A percentile compares a stretch with the other conserved stretches of the same genome.
Evolutionary conservation across 1,140 invertebrate genomes (phyloP).

Genomic region (Papilio xuthus): DNA sequence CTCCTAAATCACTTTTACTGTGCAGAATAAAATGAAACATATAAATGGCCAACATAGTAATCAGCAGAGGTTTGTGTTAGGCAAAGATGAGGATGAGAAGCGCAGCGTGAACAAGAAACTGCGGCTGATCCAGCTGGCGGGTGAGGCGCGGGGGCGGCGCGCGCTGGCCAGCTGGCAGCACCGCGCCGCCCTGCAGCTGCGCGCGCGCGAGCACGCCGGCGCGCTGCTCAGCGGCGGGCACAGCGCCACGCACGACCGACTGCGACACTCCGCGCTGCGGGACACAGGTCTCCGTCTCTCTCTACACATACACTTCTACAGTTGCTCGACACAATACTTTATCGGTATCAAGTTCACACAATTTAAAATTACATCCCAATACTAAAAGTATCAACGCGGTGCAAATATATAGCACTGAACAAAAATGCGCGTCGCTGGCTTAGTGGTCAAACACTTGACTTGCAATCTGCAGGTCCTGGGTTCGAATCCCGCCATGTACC

Average conservation of each 20-base stretch:
- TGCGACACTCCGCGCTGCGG: constrained; percentile 48
- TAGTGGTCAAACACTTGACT: no score
- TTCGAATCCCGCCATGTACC: no score
- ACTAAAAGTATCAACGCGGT: no score
- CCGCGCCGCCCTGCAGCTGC: constrained; percentile 88
- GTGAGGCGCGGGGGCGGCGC: constrained; percentile 88
- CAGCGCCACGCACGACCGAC: constrained; percentile 46
- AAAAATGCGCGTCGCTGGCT: no score
- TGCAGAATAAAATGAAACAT: no score
- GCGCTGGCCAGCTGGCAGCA: constrained; percentile 90
- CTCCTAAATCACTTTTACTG: no score
- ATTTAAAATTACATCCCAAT: no score
- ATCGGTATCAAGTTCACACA: neutral
- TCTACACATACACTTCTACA: no score
- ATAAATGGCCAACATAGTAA: no score
- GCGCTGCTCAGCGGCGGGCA: constrained; percentile 86
- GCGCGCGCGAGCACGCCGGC: constrained; percentile 89
- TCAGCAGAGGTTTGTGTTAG: constrained; percentile 67
- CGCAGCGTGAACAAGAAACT: constrained; percentile 85
- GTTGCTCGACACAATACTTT: no score
- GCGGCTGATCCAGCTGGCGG: constrained; percentile 87
- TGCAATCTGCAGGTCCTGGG: no score
- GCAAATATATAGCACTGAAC: no score
- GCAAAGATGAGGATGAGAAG: constrained; percentile 86
- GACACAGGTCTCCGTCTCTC: constrained; percentile 51